phyloP scores from a whole-genome alignment of 30 jellyfish, hydroid and myxozoan genomes.

The Catostylus mosaicus region DNA sequence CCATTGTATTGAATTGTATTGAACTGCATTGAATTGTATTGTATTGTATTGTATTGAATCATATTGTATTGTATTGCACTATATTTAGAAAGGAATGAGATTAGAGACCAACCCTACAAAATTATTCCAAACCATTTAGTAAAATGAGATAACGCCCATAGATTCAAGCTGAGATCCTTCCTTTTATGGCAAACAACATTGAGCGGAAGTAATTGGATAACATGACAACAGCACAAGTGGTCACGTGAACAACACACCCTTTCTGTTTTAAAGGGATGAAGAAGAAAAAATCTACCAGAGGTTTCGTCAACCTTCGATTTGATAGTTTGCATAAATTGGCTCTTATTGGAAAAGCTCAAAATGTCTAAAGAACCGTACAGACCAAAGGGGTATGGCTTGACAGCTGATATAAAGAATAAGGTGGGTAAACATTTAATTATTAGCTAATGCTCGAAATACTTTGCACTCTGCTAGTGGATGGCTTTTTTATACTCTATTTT shows the following conservation, averaged over 20 bases:
- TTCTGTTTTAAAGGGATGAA: not conserved
- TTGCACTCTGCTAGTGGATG: no score
- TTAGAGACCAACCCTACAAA: not conserved
- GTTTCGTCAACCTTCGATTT: not conserved
- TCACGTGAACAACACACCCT: conserved; percentile 51
- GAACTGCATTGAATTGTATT: no score
- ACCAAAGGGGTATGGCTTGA: conserved; percentile 91
- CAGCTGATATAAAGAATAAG: conserved; percentile 73
- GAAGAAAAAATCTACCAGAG: not conserved
- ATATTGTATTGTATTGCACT: no score
- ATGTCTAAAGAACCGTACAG: conserved; percentile 78
- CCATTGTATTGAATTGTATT: no score
- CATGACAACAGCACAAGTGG: not conserved
- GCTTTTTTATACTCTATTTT: no score
- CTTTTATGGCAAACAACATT: conserved; percentile 6
- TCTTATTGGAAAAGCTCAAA: not conserved
- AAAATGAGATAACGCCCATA: not conserved
- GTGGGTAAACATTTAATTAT: no score
- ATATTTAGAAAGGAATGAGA: not conserved
- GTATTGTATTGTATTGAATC: no score
- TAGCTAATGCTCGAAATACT: no score
- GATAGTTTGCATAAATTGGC: not conserved
- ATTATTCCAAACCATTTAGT: not conserved
- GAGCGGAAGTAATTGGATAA: conserved; percentile 26
- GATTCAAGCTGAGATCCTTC: conserved; percentile 12